phyloP scores from a whole-genome alignment of 2,888 invertebrate species.

The Eristalis arbustorum region DNA sequence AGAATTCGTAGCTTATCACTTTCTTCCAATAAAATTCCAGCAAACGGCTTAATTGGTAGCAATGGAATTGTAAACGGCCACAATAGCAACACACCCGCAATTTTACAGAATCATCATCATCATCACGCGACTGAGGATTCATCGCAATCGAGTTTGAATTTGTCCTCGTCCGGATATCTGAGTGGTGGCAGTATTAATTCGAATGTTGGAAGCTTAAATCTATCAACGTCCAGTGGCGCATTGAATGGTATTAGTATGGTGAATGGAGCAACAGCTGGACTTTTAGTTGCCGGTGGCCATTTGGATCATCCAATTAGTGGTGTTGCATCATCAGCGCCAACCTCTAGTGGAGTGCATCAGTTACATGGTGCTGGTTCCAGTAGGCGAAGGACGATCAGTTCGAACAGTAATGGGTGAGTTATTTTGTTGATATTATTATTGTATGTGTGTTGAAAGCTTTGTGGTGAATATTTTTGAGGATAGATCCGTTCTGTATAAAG shows the following conservation, averaged over 20 bases:
- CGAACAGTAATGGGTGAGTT: conserved; percentile 80
- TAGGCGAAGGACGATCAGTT: conserved; percentile 79
- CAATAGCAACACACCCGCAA: conserved; percentile 60
- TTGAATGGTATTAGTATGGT: conserved; percentile 58
- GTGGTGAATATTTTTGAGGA: neutral
- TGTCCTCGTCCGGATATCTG: conserved; percentile 74
- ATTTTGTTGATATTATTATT: neutral
- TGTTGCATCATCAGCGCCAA: conserved; percentile 64
- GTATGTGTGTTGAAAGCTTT: neutral
- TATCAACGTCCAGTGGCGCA: conserved; percentile 43
- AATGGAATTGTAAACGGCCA: conserved; percentile 57
- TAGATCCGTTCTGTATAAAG: no score
- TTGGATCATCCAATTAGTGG: conserved; percentile 58
- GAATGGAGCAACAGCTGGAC: conserved; percentile 58
- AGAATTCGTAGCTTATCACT: conserved; percentile 79
- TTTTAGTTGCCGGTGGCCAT: conserved; percentile 63
- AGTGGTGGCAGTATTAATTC: conserved; percentile 73
- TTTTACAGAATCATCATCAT: conserved; percentile 61
- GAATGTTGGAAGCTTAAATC: conserved; percentile 71
- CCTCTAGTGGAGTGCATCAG: conserved; percentile 61
- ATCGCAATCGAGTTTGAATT: conserved; percentile 74
- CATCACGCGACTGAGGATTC: conserved; percentile 72
- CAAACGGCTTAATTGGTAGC: conserved; percentile 69
- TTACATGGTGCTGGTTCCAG: conserved; percentile 68
- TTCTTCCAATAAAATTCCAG: conserved; percentile 80